Evolutionary conservation across 2,888 invertebrate genomes (phyloP), one percentile per base, ranked within the genome.

Genomic region (Deilephila porcellus): DNA sequence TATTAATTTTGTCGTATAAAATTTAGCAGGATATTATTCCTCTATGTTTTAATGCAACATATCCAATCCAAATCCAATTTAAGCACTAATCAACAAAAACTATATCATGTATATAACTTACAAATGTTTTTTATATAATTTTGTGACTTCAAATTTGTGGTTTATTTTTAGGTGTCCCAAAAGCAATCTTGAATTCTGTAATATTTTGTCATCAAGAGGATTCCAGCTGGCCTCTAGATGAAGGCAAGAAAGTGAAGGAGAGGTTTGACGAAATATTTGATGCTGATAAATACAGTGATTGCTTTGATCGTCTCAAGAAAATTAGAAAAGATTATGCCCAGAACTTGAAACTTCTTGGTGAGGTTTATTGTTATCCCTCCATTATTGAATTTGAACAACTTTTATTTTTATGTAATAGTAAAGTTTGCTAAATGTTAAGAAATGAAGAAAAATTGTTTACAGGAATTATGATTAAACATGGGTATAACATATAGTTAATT

Each of bases 201-300:
- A 97, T 99, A 81, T 99, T 99, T 91, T 99, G 99, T 86, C 99
- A 99, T 88, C 99, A 99, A 96, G 99, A 99, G 90, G 99, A 99
- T 79, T 97, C 99, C 0, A 97, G 97, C 85, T 99, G 99, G 99
- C 99, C 99, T 0, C 93, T 99, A 73, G 98, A 98, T 86, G 98
- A 99, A 89, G 97, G 97, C 0, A 98, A 98, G 88, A 97, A 97
- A 82, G 95, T 99, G 0, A 99, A 99, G 88, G 97, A 98, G 79
- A 97, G 97, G 81, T 99, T 99, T 95, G 99, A 99, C 96, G 98
- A 98, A 77, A 99, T 99, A 81, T 99, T 99, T 94, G 99, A 99
- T 84, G 98, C 99, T 0, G 97, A 97, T 0, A 97, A 97, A 85
- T 99, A 98, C 87, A 98, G 98, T 81, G 98, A 98, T 86, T 98